phyloP scores from a whole-genome alignment of 2,888 invertebrate genomes.

The Ceriagrion tenellum region DNA sequence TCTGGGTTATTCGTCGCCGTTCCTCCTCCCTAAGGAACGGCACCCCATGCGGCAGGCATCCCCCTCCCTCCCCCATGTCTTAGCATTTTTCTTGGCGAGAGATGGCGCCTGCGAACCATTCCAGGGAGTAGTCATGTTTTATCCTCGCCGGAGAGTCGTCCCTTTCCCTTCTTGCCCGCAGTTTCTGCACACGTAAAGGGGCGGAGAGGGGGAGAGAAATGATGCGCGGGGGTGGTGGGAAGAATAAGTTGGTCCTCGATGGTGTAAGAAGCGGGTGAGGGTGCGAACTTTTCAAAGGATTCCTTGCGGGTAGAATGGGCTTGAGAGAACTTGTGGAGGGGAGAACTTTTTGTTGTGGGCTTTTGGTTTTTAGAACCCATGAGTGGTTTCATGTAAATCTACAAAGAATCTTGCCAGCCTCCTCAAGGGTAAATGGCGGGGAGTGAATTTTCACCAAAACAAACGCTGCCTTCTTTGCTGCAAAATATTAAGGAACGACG shows the following conservation, averaged over 20 bases:
- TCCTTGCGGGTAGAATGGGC: too few relatives aligned
- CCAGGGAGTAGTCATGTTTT: constrained; percentile 20
- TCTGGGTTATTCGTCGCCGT: background rate
- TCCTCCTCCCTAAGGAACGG: background rate
- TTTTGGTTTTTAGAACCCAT: background rate
- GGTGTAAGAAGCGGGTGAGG: background rate
- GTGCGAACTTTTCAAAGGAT: background rate
- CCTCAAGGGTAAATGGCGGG: too few relatives aligned
- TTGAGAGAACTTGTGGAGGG: background rate
- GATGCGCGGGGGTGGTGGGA: background rate
- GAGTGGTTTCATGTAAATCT: background rate
- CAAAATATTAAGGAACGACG: too few relatives aligned
- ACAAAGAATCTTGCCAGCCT: too few relatives aligned
- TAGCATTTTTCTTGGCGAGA: constrained; percentile 25
- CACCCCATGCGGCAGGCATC: background rate
- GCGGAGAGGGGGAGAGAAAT: background rate
- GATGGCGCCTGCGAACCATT: constrained; percentile 44
- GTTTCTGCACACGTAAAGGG: background rate
- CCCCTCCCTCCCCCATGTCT: too few relatives aligned
- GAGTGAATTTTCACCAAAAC: too few relatives aligned
- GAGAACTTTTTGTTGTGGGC: background rate
- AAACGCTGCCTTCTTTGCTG: too few relatives aligned
- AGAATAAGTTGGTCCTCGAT: background rate
- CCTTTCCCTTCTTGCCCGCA: background rate
- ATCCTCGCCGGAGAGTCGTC: constrained; percentile 40